Evolutionary conservation across 2,113 vertebrate species (phyloP).

Genomic region (Monarcha castaneiventris): DNA sequence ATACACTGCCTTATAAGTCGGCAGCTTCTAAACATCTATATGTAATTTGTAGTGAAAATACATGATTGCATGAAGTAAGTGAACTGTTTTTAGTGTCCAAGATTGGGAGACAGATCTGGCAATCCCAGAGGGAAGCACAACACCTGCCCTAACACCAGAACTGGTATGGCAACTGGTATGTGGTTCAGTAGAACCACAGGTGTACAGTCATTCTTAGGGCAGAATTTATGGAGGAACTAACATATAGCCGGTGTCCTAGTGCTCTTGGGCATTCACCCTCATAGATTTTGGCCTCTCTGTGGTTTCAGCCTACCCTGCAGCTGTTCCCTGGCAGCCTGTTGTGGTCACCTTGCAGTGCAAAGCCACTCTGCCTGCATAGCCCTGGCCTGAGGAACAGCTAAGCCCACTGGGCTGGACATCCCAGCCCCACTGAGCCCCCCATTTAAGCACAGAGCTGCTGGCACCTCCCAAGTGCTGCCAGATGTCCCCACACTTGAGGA

Average conservation of each 20-base stretch:
- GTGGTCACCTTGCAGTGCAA: background rate
- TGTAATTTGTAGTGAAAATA: background rate
- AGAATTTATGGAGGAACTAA: background rate
- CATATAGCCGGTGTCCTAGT: fast-evolving
- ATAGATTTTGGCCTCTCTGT: background rate
- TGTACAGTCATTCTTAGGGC: background rate
- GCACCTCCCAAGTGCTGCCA: background rate
- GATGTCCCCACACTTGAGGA: background rate
- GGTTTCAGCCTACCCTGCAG: background rate
- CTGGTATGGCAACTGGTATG: no score
- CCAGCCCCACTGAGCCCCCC: fast-evolving
- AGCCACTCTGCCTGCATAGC: background rate
- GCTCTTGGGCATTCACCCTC: background rate
- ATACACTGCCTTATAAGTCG: background rate
- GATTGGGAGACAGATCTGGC: background rate
- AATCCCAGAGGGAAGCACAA: background rate
- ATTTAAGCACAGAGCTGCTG: fast-evolving
- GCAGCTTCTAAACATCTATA: background rate
- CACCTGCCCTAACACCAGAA: background rate
- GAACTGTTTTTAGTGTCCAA: background rate
- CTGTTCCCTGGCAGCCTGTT: background rate
- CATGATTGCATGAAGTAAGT: background rate
- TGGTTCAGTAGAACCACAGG: no score
- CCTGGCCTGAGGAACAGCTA: background rate
- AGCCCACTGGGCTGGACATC: background rate